phyloP scores from a whole-genome alignment of 2,797 vertebrate species.

The Acestrorhynchus altus region DNA sequence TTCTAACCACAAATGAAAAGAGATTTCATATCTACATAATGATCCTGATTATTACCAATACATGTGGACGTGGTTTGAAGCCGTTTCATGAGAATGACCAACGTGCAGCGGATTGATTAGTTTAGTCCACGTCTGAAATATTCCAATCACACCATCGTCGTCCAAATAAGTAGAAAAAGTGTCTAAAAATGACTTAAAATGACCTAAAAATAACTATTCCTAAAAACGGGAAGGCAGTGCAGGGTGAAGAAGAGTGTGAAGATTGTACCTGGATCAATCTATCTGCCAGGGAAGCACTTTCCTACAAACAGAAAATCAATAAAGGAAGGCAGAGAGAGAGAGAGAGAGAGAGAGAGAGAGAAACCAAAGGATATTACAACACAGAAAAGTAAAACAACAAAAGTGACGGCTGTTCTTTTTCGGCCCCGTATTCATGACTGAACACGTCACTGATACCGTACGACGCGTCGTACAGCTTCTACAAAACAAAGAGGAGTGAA shows the following conservation, averaged over 20 bases:
- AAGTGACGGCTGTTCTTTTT: conserved; percentile 81
- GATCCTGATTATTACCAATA: too few relatives aligned
- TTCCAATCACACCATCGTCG: conserved; percentile 13
- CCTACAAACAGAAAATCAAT: conserved; percentile 95
- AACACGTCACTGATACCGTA: background rate
- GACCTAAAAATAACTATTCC: conserved; percentile 24
- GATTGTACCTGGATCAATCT: conserved; percentile 99
- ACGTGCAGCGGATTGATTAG: background rate
- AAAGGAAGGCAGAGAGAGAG: conserved; percentile 83
- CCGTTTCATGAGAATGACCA: too few relatives aligned
- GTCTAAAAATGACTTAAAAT: conserved; percentile 50
- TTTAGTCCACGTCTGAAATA: conserved; percentile 1
- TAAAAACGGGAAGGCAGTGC: conserved; percentile 29
- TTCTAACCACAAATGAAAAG: too few relatives aligned
- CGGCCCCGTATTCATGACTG: conserved; percentile 63
- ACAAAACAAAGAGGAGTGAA: background rate
- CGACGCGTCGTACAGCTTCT: background rate
- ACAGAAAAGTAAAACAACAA: conserved; percentile 77
- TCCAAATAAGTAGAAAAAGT: conserved; percentile 67
- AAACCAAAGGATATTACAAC: conserved; percentile 81
- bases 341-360: conserved; percentile 76
- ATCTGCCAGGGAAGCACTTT: conserved; percentile 99
- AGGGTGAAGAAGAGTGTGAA: conserved; percentile 50
- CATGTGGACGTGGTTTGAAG: too few relatives aligned
- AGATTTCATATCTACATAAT: too few relatives aligned